Percentiles rank a stretch among this genome's conserved stretches.
Conservation (phyloP, 2,113 vertebrate genomes). For the Bungarus multicinctus region DNA sequence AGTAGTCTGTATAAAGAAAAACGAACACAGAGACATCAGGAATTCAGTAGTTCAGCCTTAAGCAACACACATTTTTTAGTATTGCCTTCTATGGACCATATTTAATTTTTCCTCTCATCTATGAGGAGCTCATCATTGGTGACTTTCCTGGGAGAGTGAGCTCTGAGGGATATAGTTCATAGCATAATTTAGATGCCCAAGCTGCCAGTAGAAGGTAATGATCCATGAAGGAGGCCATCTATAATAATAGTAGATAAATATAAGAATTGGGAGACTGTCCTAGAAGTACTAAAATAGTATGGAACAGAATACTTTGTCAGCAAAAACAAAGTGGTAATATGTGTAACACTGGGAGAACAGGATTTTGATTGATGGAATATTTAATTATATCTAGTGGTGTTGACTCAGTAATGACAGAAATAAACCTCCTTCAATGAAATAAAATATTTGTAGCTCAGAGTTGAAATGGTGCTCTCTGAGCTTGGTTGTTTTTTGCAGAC, state of each 20-base stretch:
- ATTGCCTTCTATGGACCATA: not conserved
- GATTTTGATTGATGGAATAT: not conserved
- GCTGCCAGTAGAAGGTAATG: not conserved
- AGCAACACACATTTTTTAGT: not conserved
- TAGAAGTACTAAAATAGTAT: not conserved
- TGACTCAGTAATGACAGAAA: not conserved
- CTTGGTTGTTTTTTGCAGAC: not conserved
- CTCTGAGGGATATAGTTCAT: not conserved
- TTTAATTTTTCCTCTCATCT: not conserved
- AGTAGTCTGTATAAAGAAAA: not conserved
- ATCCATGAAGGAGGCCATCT: not conserved
- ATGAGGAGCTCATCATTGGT: not conserved
- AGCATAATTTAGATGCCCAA: not conserved
- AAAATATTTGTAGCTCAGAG: not conserved
- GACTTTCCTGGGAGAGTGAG: not conserved
- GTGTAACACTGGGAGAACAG: not conserved
- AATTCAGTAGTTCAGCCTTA: not conserved
- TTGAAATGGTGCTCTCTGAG: not conserved
- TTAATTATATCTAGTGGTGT: not conserved
- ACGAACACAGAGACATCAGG: not conserved
- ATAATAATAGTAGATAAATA: not conserved
- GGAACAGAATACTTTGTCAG: not conserved
- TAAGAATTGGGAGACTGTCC: not conserved
- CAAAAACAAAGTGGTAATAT: not conserved
- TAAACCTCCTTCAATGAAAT: not conserved